A percentile compares a stretch with the other conserved stretches of the same genome.
These are phyloP conservation scores for Chiropotes sagulatus DNA, from an alignment of 2,797 vertebrate genomes.

Conservation along the genomic window DNA sequence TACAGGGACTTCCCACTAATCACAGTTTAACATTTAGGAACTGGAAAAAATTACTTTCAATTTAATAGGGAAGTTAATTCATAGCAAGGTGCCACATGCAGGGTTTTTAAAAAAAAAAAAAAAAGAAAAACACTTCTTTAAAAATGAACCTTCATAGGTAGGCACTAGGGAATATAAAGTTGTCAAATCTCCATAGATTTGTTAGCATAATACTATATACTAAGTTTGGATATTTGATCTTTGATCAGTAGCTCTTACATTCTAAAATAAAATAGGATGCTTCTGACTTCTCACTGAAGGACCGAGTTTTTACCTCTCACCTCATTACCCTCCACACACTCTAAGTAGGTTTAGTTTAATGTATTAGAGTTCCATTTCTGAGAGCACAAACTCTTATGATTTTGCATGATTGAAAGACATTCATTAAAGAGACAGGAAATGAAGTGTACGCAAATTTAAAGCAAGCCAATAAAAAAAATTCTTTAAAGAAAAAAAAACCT, in stretches of 20 bases:
- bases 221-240: conserved; percentile 1
- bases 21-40: conserved; percentile 2
- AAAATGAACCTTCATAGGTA: neutral
- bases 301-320: conserved; percentile 59
- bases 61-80: conserved; percentile 50
- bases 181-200: neutral
- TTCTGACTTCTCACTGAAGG: conserved; percentile 27
- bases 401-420: conserved; percentile 67
- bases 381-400: conserved; percentile 65
- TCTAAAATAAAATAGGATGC: conserved; percentile 50
- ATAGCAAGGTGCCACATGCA: neutral
- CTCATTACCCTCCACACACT: conserved; percentile 65
- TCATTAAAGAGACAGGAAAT: conserved; percentile 75
- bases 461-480: conserved; percentile 72
- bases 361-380: conserved; percentile 69
- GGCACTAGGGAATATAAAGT: conserved; percentile 5
- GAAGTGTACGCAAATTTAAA: conserved; percentile 74
- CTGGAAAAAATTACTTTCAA: neutral
- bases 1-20: neutral
- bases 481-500: conserved; percentile 42
- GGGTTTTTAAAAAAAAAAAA: neutral
- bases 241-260: conserved; percentile 25
- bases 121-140: neutral
- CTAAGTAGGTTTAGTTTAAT: conserved; percentile 66
- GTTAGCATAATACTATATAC: neutral